A percentile compares a stretch with the other conserved stretches of the same genome.
Conservation (phyloP, 2,888 invertebrate species). For the Calameuta idolon region DNA sequence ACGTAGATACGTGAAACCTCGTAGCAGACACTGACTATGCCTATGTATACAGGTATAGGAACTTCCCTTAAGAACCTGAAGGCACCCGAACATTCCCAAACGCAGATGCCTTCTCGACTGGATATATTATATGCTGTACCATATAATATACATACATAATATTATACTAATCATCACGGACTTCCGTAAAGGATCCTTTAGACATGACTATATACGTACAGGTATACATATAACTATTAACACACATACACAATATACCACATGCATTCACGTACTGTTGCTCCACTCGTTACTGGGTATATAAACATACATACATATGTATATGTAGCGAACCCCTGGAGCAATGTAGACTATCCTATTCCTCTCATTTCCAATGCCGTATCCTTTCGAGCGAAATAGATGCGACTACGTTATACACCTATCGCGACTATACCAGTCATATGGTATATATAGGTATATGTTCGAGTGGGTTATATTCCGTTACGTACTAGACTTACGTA, state of each 20-base stretch:
- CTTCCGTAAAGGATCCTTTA: neutral
- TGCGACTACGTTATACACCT: neutral
- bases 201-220: neutral
- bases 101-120: neutral
- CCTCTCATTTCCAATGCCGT: neutral
- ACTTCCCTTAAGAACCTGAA: neutral
- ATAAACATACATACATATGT: neutral
- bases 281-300: neutral
- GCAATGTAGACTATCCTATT: neutral
- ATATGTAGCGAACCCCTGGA: neutral
- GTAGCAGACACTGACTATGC: neutral
- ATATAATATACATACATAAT: constrained; percentile 1
- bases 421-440: neutral
- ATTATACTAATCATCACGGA: neutral
- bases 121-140: neutral
- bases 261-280: neutral
- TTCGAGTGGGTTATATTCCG: neutral
- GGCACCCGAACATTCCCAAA: neutral
- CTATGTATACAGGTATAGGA: neutral
- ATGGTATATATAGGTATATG: neutral
- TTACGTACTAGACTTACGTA: neutral
- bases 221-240: neutral
- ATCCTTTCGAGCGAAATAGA: neutral
- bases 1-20: neutral
- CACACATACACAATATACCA: neutral